phyloP scores from a whole-genome alignment of 2,888 invertebrate genomes.

The Megalurothrips usitatus region DNA sequence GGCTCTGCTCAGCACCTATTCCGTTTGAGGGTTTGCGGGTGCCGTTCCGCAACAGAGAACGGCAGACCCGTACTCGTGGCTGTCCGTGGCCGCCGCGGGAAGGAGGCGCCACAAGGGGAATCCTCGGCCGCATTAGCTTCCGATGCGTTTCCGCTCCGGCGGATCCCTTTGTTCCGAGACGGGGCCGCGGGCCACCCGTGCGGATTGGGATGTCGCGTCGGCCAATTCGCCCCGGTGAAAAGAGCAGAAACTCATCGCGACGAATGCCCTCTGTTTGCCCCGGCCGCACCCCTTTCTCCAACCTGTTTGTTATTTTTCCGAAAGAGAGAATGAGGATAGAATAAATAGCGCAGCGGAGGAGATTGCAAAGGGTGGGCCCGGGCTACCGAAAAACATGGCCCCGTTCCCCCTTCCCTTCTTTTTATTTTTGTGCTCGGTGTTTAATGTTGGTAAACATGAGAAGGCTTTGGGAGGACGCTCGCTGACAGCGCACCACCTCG shows the following conservation, averaged over 20 bases:
- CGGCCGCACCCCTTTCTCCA: not conserved
- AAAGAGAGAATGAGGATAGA: not conserved
- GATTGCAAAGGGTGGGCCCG: not conserved
- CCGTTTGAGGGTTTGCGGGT: too few relatives aligned
- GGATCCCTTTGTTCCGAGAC: too few relatives aligned
- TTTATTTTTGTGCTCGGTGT: not conserved
- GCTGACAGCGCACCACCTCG: not conserved
- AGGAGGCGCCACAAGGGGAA: too few relatives aligned
- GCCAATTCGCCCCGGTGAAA: not conserved
- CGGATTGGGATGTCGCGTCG: too few relatives aligned
- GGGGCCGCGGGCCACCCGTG: too few relatives aligned
- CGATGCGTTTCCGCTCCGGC: too few relatives aligned
- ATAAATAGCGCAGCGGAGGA: not conserved
- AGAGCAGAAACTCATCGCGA: constrained; percentile 13
- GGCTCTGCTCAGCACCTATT: too few relatives aligned
- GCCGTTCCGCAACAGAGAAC: too few relatives aligned
- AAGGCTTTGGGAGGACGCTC: not conserved
- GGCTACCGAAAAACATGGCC: not conserved
- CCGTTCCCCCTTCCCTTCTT: not conserved
- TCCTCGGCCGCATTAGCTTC: too few relatives aligned
- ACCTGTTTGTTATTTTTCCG: constrained; percentile 8
- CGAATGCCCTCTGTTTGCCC: not conserved
- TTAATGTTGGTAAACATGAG: not conserved
- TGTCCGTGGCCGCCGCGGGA: too few relatives aligned
- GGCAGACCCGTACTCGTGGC: too few relatives aligned